Conservation (phyloP, 2,113 vertebrate species). For the Neomonachus schauinslandi region DNA sequence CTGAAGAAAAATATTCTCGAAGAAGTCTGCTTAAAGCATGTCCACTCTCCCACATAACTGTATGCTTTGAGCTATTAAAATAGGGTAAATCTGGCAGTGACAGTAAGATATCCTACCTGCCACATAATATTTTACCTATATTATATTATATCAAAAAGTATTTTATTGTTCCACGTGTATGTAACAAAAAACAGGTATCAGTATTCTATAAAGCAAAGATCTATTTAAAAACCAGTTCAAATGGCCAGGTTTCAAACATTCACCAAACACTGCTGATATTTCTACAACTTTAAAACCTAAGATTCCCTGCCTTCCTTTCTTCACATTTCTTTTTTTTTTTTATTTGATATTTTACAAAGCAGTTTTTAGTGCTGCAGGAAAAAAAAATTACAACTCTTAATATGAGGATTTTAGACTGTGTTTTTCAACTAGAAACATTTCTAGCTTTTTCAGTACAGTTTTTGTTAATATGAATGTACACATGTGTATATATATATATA, state of each 20-base stretch:
- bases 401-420: slow-evolving; percentile 68
- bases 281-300: slow-evolving; percentile 73
- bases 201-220: not conserved
- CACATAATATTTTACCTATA: slow-evolving; percentile 51
- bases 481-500: too few species aligned
- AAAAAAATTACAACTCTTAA: slow-evolving; percentile 7
- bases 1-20: slow-evolving; percentile 46
- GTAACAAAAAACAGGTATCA: slow-evolving; percentile 30
- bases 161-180: slow-evolving; percentile 29
- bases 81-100: slow-evolving; percentile 50
- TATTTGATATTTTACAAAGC: slow-evolving; percentile 81
- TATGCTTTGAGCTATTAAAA: not conserved
- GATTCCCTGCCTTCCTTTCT: not conserved
- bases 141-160: not conserved
- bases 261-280: slow-evolving; percentile 75
- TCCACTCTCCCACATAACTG: not conserved
- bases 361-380: slow-evolving; percentile 43
- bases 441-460: slow-evolving; percentile 58
- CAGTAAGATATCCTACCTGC: slow-evolving; percentile 53
- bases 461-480: not conserved
- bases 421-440: slow-evolving; percentile 71
- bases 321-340: not conserved
- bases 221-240: not conserved
- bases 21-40: slow-evolving; percentile 54
- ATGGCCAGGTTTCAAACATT: slow-evolving; percentile 79